Evolutionary conservation across 2,888 invertebrate genomes (phyloP).

Genomic region (Drosophila emarginata): DNA sequence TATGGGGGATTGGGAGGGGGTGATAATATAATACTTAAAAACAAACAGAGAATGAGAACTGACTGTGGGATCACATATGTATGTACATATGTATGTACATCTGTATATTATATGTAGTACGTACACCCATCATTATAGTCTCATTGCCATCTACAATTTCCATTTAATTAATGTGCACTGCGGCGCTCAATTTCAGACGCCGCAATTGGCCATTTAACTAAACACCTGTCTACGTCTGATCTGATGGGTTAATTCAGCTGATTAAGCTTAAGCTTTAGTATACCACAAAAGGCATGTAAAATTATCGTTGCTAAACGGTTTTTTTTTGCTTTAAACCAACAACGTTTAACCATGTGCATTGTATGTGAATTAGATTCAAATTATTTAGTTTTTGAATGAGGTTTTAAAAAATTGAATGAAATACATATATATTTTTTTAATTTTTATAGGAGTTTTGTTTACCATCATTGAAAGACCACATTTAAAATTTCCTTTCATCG

Average conservation of each 20-base stretch:
- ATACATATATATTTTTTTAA: too few species aligned
- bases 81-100: background rate
- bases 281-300: background rate
- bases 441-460: too few species aligned
- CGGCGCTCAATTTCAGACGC: slow-evolving; percentile 56
- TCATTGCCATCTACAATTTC: slow-evolving; percentile 53
- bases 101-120: background rate
- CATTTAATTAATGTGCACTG: slow-evolving; percentile 63
- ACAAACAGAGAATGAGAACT: slow-evolving; percentile 5
- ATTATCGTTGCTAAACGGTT: background rate
- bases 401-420: too few species aligned
- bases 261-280: slow-evolving; percentile 8
- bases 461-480: too few species aligned
- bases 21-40: slow-evolving; percentile 15
- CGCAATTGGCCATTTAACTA: slow-evolving; percentile 23
- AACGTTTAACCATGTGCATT: too few species aligned
- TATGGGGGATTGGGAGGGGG: background rate
- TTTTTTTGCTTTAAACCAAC: background rate
- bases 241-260: slow-evolving; percentile 12
- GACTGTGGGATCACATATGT: background rate
- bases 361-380: too few species aligned
- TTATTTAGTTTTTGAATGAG: too few species aligned
- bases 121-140: slow-evolving; percentile 2
- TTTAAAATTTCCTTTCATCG: too few species aligned
- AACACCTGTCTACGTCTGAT: slow-evolving; percentile 9